phyloP scores from a whole-genome alignment of 2,113 vertebrate species.

The Eclectus roratus region DNA sequence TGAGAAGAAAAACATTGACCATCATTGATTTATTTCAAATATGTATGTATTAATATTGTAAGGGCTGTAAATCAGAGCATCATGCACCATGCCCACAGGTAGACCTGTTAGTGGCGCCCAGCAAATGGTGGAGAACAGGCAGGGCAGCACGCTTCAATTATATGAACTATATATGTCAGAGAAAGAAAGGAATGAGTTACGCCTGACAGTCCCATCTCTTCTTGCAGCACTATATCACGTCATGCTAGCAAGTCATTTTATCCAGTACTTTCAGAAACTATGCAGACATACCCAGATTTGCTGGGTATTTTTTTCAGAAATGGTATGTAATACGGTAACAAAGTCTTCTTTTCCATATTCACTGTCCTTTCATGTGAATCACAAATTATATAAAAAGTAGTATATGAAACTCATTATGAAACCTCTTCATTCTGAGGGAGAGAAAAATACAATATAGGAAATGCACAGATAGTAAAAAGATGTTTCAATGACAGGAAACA shows the following conservation, averaged over 20 bases:
- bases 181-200: background rate
- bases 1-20: background rate
- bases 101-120: background rate
- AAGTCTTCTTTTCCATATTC: background rate
- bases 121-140: background rate
- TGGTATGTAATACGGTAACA: background rate
- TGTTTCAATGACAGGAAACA: background rate
- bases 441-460: background rate
- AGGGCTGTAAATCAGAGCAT: background rate
- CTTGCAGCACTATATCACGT: background rate
- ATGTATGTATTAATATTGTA: rapidly evolving
- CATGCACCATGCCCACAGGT: background rate
- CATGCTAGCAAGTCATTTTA: background rate
- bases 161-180: background rate
- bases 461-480: background rate
- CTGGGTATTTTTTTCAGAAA: background rate
- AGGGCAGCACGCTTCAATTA: background rate
- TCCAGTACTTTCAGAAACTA: background rate
- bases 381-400: background rate
- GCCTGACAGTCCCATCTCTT: background rate
- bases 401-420: background rate
- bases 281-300: background rate
- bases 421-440: background rate
- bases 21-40: background rate
- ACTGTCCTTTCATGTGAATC: background rate